A percentile compares a stretch with the other conserved stretches of the same genome.
phyloP scores from a whole-genome alignment of 2,797 vertebrate genomes.

The Apogon talboti region DNA sequence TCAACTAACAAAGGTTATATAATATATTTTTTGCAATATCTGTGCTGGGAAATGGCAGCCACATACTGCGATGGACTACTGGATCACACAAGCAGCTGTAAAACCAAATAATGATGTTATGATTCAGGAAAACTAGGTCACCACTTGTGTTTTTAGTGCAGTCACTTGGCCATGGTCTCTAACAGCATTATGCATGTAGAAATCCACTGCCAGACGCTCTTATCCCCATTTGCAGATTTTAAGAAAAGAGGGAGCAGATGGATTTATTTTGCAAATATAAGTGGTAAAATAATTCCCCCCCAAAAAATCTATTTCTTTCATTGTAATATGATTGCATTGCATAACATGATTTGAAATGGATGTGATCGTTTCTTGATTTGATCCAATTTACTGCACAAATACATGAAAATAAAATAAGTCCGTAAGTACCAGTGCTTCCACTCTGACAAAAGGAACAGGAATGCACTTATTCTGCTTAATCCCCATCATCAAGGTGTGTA shows the following conservation, averaged over 20 bases:
- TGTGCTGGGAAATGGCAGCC: constrained; percentile 21
- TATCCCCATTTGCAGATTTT: constrained; percentile 4
- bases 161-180: constrained; percentile 53
- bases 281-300: no score
- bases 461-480: no score
- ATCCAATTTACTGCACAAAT: no score
- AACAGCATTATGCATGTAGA: constrained; percentile 52
- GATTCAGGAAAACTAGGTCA: constrained; percentile 72
- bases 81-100: constrained; percentile 45
- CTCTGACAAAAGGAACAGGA: no score
- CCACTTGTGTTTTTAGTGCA: constrained; percentile 55
- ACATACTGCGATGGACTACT: constrained; percentile 20
- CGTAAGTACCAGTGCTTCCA: no score
- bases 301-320: no score
- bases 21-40: not conserved
- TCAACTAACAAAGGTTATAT: not conserved
- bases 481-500: constrained; percentile 6
- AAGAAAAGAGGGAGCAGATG: not conserved
- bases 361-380: not conserved
- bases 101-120: constrained; percentile 58
- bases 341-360: not conserved
- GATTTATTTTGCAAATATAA: no score
- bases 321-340: no score
- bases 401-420: not conserved
- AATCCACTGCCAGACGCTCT: constrained; percentile 39